These are phyloP conservation scores for Mercenaria mercenaria DNA, from an alignment of 1,140 invertebrate genomes.

Conservation along the genomic window DNA sequence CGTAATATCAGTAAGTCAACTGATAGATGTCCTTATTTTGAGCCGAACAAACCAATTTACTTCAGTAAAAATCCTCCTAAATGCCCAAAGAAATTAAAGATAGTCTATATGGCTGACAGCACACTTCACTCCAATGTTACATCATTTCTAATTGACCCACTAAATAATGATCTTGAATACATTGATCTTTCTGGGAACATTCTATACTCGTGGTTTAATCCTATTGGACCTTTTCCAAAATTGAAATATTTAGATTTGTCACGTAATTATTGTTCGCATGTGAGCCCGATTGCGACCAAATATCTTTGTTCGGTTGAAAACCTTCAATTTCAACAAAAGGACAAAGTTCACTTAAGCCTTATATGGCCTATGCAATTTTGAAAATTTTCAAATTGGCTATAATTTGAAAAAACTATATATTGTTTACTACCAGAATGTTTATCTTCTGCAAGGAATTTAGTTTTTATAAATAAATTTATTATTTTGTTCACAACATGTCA, in stretches of 20 bases:
- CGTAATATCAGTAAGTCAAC: neutral
- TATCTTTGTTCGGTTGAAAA: neutral
- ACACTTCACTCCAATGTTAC: slow-evolving; percentile 13
- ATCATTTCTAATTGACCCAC: neutral
- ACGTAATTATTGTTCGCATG: slow-evolving; percentile 10
- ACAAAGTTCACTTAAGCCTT: no score
- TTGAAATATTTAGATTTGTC: slow-evolving; percentile 24
- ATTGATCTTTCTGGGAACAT: slow-evolving; percentile 38
- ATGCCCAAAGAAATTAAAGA: neutral
- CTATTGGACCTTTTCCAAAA: neutral
- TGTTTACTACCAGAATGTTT: no score
- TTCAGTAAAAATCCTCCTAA: neutral
- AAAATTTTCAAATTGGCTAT: no score
- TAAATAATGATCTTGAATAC: neutral
- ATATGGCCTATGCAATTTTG: no score
- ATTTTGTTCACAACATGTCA: no score
- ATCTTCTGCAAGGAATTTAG: no score
- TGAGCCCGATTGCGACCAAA: neutral
- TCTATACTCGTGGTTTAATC: neutral
- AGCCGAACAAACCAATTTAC: neutral
- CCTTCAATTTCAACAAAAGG: slow-evolving; percentile 24
- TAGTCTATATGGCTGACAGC: neutral
- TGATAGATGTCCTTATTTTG: neutral
- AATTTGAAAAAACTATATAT: no score
- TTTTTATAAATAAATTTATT: no score